These are phyloP conservation scores for Alcis repandata DNA, from an alignment of 2,888 invertebrate species.

Conservation along the genomic window DNA sequence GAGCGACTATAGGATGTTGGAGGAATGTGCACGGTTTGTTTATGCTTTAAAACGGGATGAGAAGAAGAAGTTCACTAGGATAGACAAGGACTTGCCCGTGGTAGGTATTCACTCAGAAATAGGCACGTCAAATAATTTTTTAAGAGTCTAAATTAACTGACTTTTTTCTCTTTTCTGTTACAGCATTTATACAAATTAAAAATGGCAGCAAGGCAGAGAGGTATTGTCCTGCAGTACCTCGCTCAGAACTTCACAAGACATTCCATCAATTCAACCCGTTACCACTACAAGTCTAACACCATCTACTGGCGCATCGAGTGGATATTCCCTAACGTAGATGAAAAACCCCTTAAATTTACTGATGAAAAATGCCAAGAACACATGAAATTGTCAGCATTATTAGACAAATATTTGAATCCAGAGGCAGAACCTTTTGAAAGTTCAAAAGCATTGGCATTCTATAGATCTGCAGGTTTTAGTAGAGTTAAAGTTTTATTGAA, in stretches of 20 bases:
- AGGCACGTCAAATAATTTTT: conserved; percentile 2
- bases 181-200: conserved; percentile 84
- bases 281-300: conserved; percentile 88
- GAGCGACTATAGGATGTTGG: conserved; percentile 94
- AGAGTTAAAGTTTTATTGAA: conserved; percentile 90
- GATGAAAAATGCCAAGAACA: conserved; percentile 90
- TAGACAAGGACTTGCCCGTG: conserved; percentile 85
- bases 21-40: conserved; percentile 91
- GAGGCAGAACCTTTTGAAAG: conserved; percentile 74
- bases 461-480: conserved; percentile 88
- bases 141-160: conserved; percentile 1
- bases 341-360: conserved; percentile 84
- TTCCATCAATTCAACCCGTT: conserved; percentile 90
- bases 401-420: conserved; percentile 89
- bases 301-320: conserved; percentile 94
- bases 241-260: conserved; percentile 91
- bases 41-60: conserved; percentile 88
- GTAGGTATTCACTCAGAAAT: conserved; percentile 67
- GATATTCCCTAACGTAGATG: conserved; percentile 91
- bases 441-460: conserved; percentile 88
- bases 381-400: conserved; percentile 84
- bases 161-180: conserved; percentile 42
- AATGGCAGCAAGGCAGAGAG: conserved; percentile 86
- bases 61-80: conserved; percentile 85
- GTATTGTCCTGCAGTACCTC: conserved; percentile 89